These are phyloP conservation scores for Actinernus sp. DNA, from an alignment of 92 coral and sea anemone species.

Conservation along the genomic window DNA sequence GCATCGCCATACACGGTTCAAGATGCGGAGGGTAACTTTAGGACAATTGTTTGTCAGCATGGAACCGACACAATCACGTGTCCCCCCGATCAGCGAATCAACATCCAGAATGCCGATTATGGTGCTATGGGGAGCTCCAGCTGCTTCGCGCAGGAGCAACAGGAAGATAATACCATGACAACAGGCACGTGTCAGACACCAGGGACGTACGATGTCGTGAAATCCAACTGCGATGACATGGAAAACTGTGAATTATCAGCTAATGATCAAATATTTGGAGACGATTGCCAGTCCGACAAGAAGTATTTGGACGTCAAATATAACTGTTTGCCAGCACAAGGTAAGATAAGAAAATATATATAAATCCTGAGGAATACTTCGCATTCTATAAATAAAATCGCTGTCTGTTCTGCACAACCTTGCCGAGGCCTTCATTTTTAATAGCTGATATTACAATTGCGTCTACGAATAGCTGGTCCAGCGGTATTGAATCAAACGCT, in stretches of 20 bases:
- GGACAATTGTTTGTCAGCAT: slow-evolving; percentile 74
- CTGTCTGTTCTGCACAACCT: too few species aligned
- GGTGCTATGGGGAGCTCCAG: slow-evolving; percentile 84
- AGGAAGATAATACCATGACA: slow-evolving; percentile 7
- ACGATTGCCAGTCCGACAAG: slow-evolving; percentile 81
- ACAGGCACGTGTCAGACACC: slow-evolving; percentile 78
- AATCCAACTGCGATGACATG: slow-evolving; percentile 84
- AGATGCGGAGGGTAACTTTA: slow-evolving; percentile 9
- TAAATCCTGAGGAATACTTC: too few species aligned
- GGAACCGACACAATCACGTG: slow-evolving; percentile 85
- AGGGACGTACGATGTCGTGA: slow-evolving; percentile 80
- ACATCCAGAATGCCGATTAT: slow-evolving; percentile 81
- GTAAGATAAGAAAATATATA: slow-evolving; percentile 49
- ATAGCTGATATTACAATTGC: too few species aligned
- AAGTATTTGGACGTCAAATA: slow-evolving; percentile 92
- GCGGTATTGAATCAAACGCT: too few species aligned
- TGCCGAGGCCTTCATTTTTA: too few species aligned
- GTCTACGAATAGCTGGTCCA: too few species aligned
- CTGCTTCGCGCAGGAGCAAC: slow-evolving; percentile 54
- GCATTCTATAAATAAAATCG: too few species aligned
- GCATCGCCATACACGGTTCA: slow-evolving; percentile 1
- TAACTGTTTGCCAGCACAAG: slow-evolving; percentile 63
- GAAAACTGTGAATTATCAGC: slow-evolving; percentile 86
- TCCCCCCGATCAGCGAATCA: slow-evolving; percentile 71
- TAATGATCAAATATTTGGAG: slow-evolving; percentile 80